These are phyloP conservation scores for Vespertilio murinus DNA, from an alignment of 2,797 vertebrate species.

Conservation along the genomic window DNA sequence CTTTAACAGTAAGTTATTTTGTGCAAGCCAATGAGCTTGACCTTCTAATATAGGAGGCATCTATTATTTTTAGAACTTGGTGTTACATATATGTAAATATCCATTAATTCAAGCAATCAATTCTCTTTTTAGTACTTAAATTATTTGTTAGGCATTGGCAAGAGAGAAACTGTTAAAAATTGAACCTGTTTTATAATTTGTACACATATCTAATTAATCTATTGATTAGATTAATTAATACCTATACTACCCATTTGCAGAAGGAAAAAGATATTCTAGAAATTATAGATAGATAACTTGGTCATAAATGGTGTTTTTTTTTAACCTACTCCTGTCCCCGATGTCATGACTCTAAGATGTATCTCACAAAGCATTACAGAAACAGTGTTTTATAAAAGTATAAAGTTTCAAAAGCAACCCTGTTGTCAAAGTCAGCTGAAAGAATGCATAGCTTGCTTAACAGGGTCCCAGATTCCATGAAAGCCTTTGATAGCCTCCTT, in stretches of 20 bases:
- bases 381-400: not conserved
- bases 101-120: not conserved
- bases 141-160: constrained; percentile 28
- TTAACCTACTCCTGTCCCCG: not conserved
- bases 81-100: not conserved
- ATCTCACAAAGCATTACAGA: not conserved
- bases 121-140: not conserved
- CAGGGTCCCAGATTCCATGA: not conserved
- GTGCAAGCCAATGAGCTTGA: not conserved
- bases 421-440: not conserved
- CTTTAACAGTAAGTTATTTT: not conserved
- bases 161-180: not conserved
- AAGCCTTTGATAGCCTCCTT: not conserved
- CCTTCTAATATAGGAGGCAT: not conserved
- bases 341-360: not conserved
- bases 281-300: not conserved
- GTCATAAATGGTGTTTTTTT: not conserved
- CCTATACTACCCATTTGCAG: not conserved
- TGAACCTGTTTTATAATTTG: not conserved
- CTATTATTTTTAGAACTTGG: constrained; percentile 31
- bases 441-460: not conserved
- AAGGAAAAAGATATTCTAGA: constrained; percentile 18
- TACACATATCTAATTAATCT: not conserved
- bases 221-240: not conserved
- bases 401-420: not conserved